These are phyloP conservation scores for Campaea margaritaria DNA, from an alignment of 2,888 invertebrate species.

Conservation along the genomic window DNA sequence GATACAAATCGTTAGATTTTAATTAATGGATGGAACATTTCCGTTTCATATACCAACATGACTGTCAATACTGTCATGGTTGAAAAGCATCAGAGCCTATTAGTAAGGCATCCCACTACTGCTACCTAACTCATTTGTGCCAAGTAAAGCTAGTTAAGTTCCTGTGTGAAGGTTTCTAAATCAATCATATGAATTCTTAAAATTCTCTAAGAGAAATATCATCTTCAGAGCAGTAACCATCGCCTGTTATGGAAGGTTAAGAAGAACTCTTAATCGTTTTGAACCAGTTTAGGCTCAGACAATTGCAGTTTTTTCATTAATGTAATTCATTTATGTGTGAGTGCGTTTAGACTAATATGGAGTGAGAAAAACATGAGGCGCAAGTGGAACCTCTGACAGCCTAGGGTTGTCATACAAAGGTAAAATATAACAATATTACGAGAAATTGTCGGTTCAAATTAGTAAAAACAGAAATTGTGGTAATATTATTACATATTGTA, in stretches of 20 bases:
- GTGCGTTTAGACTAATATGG: slow-evolving; percentile 55
- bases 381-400: slow-evolving; percentile 41
- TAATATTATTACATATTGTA: no score
- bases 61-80: background rate
- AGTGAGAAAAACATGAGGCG: slow-evolving; percentile 57
- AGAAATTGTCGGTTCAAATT: no score
- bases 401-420: slow-evolving; percentile 18
- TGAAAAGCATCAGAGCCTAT: slow-evolving; percentile 12
- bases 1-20: slow-evolving; percentile 33
- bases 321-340: slow-evolving; percentile 58
- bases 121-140: slow-evolving; percentile 15
- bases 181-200: slow-evolving; percentile 22
- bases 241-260: slow-evolving; percentile 19
- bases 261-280: slow-evolving; percentile 27
- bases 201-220: slow-evolving; percentile 24
- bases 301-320: slow-evolving; percentile 56
- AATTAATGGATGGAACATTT: slow-evolving; percentile 32
- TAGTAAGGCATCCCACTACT: background rate
- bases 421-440: background rate
- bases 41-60: slow-evolving; percentile 1
- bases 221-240: slow-evolving; percentile 17
- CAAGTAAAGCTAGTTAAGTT: slow-evolving; percentile 20
- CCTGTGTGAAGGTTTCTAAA: slow-evolving; percentile 22
- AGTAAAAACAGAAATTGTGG: no score
- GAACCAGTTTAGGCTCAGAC: slow-evolving; percentile 25